Base-by-base conservation (phyloP, 1,140 invertebrate genomes). In the Platyura marginata region DNA sequence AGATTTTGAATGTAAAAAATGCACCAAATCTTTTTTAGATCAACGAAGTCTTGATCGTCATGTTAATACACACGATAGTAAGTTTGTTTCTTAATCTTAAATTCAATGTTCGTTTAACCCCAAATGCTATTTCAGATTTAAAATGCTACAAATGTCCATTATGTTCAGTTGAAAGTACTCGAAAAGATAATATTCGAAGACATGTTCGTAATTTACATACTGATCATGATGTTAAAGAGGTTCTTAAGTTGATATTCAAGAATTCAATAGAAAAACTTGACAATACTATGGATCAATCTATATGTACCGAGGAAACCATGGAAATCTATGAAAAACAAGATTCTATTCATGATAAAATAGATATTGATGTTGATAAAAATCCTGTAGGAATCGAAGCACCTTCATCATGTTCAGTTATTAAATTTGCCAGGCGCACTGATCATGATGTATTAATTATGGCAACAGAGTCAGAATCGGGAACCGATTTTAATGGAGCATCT, bases 201-300 rank as follows among this genome's bases (percentile, higher is more conserved):
- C 36, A 38, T 18, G 20, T 38, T 19, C 36, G 36, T n/a, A 38
- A 38, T 38, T 21, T 38, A 20, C 36, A 38, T 38, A 18, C 36
- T 3, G 36, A 18, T 18, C 15, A 38, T 18, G 20, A 38, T 4
- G 4, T 38, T 3, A 9, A 18, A 3, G n/a, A 19, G 19, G 19
- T 38, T 20, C 11, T 38, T 4, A 18, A 38, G 10, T 18, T 18
- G 20, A 38, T 38, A 18, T 38, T 21, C 5, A 18, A 6, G 10
- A 29, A 6, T 29, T 6, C 25, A 29, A 6, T 6, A 6, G 25
- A 8, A 6, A 6, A 6, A 6, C 6, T 29, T 29, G 6, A 6
- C 25, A 13, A 29, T 29, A 13, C 25, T 13, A 29, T 29, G 13
- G 25, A 29, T 8, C 25, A 29, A 29, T 29, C 25, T 29, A 13